Conservation (phyloP, 2,888 invertebrate genomes). For the Allophyes oxyacanthae region DNA sequence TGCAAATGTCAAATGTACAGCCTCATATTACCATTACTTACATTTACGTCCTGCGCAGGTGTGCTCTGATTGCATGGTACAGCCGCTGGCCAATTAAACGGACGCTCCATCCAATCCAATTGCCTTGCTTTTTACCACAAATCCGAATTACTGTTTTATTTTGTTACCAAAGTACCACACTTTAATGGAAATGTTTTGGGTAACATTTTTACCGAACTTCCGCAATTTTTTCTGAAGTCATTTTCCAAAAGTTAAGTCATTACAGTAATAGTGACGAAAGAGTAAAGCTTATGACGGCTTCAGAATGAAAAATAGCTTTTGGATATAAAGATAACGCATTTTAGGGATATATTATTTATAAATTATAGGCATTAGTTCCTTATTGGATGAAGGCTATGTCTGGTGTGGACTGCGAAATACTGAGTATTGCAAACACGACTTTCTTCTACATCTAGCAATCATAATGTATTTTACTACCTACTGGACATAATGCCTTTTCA, state of each 20-base stretch:
- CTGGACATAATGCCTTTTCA: too few relatives aligned
- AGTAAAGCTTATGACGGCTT: conserved; percentile 12
- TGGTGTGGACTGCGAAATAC: too few relatives aligned
- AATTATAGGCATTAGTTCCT: conserved; percentile 17
- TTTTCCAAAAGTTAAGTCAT: conserved; percentile 33
- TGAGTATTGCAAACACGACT: too few relatives aligned
- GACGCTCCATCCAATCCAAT: conserved; percentile 28
- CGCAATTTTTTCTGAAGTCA: conserved; percentile 21
- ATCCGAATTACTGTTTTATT: conserved; percentile 35
- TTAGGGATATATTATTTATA: too few relatives aligned
- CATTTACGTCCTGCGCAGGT: conserved; percentile 34
- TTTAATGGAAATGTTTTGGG: conserved; percentile 29
- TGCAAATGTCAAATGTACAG: conserved; percentile 33
- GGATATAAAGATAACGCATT: neutral
- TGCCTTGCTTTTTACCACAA: conserved; percentile 29
- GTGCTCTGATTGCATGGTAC: conserved; percentile 38
- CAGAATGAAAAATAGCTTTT: conserved; percentile 18
- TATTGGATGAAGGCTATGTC: too few relatives aligned
- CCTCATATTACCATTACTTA: conserved; percentile 22
- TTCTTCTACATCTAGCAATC: too few relatives aligned
- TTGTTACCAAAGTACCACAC: conserved; percentile 14
- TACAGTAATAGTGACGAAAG: conserved; percentile 28
- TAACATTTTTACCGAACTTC: conserved; percentile 17
- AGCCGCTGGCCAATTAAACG: conserved; percentile 37
- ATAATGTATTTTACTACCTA: too few relatives aligned